phyloP scores from a whole-genome alignment of 2,888 invertebrate genomes.

The Eristalinus sepulchralis region DNA sequence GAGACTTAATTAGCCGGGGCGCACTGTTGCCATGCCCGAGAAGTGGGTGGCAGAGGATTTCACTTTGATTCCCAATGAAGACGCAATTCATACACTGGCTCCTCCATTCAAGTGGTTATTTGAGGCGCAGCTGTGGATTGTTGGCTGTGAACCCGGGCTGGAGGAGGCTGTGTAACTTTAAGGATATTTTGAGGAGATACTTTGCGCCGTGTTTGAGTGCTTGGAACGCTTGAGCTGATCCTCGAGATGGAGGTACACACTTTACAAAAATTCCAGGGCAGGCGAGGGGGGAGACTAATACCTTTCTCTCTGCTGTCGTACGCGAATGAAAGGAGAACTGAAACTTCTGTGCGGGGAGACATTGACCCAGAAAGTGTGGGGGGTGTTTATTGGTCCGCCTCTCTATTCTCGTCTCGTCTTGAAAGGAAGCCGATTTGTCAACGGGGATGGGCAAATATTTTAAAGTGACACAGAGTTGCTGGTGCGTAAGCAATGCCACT shows the following conservation, averaged over 20 bases:
- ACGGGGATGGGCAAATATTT: not conserved
- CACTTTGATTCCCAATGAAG: not conserved
- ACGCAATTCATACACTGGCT: not conserved
- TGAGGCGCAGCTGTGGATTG: slow-evolving; percentile 26
- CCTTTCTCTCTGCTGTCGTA: slow-evolving; percentile 9
- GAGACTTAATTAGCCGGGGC: slow-evolving; percentile 7
- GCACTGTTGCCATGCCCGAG: not conserved
- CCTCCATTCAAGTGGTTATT: slow-evolving; percentile 20
- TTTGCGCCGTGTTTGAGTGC: slow-evolving; percentile 21
- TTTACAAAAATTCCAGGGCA: not conserved
- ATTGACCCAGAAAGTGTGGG: slow-evolving; percentile 25
- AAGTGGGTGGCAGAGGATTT: too few relatives aligned
- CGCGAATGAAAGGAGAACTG: not conserved
- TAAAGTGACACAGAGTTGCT: not conserved
- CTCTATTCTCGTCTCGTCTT: not conserved
- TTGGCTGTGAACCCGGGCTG: slow-evolving; percentile 8
- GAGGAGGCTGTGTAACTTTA: slow-evolving; percentile 1
- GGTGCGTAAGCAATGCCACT: not conserved
- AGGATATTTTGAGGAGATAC: slow-evolving; percentile 7
- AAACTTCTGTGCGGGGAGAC: not conserved
- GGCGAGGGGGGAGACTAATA: not conserved
- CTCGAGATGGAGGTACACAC: not conserved
- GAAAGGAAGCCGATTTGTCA: not conserved
- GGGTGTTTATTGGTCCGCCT: too few relatives aligned
- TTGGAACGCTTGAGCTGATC: slow-evolving; percentile 22